These are phyloP conservation scores for Scolopax bukidnonensis DNA, from an alignment of 2,797 vertebrate genomes.

Conservation along the genomic window DNA sequence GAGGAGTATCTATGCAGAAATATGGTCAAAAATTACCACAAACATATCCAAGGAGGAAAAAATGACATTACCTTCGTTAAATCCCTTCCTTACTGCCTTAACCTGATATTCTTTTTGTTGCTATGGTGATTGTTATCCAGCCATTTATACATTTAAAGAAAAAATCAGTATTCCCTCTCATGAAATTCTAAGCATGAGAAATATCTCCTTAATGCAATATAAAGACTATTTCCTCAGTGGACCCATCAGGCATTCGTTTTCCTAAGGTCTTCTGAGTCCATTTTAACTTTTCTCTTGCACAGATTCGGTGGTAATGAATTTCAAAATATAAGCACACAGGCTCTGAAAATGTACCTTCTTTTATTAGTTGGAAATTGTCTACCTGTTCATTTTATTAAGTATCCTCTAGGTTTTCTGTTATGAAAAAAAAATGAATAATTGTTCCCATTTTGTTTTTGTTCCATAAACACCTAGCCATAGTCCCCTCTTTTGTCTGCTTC, in stretches of 20 bases:
- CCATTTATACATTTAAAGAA: conserved; percentile 50
- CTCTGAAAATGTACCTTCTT: not conserved
- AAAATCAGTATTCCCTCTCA: conserved; percentile 37
- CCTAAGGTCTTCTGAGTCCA: conserved; percentile 24
- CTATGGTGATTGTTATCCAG: conserved; percentile 55
- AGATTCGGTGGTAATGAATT: conserved; percentile 1
- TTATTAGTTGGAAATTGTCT: not conserved
- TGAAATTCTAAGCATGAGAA: conserved; percentile 46
- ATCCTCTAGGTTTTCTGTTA: not conserved
- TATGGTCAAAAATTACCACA: not conserved
- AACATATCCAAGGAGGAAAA: not conserved
- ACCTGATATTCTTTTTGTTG: conserved; percentile 15
- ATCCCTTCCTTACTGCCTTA: conserved; percentile 1
- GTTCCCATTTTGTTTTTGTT: not conserved
- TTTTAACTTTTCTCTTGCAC: conserved; percentile 16
- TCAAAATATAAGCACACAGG: not conserved
- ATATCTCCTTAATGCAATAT: conserved; percentile 24
- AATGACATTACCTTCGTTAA: not conserved
- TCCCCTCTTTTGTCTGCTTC: not conserved
- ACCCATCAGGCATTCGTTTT: conserved; percentile 36
- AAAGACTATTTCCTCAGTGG: conserved; percentile 46
- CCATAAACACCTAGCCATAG: not conserved
- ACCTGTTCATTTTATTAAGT: conserved; percentile 23
- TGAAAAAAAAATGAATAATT: conserved; percentile 2
- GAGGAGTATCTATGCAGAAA: not conserved